Evolutionary conservation across 2,888 invertebrate genomes (phyloP).

Genomic region (Parnassius mnemosyne): DNA sequence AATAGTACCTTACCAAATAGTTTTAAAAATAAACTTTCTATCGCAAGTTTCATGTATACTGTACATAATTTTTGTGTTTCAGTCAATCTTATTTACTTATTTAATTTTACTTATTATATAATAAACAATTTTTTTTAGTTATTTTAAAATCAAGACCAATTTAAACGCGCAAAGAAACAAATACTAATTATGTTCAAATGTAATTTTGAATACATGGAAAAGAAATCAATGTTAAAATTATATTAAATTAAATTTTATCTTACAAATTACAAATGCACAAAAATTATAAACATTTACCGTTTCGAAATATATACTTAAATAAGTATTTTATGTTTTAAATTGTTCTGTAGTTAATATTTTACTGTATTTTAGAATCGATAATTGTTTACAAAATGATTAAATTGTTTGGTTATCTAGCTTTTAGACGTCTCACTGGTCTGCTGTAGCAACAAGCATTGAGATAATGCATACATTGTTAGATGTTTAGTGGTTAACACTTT

Average conservation of each 20-base stretch:
- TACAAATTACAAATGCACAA: conserved; percentile 20
- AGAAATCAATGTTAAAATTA: conserved; percentile 21
- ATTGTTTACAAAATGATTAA: conserved; percentile 22
- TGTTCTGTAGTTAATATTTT: conserved; percentile 24
- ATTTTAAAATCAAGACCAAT: not conserved
- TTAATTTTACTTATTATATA: no score
- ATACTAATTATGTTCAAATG: not conserved
- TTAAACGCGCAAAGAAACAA: conserved; percentile 7
- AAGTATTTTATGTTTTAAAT: conserved; percentile 25
- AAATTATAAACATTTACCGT: conserved; percentile 18
- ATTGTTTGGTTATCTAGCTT: conserved; percentile 21
- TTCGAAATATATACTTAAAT: conserved; percentile 23
- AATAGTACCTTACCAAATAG: conserved; percentile 17
- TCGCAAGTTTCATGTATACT: conserved; percentile 1
- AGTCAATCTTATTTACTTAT: not conserved
- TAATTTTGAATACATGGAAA: conserved; percentile 3
- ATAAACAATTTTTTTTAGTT: not conserved
- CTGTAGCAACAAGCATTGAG: conserved; percentile 24
- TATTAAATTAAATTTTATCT: conserved; percentile 23
- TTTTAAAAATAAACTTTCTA: conserved; percentile 18
- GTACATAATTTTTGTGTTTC: not conserved
- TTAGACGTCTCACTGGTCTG: conserved; percentile 20
- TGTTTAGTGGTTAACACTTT: conserved; percentile 32
- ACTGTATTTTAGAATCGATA: conserved; percentile 25
- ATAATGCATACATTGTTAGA: conserved; percentile 27